These are phyloP conservation scores for Akabosia matsudoensis DNA, from an alignment of 1,140 invertebrate genomes.

Conservation along the genomic window DNA sequence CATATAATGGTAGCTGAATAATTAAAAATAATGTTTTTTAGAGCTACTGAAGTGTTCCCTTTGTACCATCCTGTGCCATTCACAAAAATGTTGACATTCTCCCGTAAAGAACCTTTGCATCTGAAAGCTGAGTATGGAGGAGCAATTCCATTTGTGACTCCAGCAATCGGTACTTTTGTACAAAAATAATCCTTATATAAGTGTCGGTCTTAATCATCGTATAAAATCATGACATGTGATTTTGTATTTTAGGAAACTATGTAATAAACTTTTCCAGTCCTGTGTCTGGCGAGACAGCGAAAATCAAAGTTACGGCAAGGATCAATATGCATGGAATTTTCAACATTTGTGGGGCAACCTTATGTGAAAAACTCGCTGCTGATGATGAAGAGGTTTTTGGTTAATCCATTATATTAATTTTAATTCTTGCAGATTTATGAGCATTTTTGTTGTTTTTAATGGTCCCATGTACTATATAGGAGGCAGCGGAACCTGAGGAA, in stretches of 20 bases:
- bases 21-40: no score
- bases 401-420: no score
- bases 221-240: background rate
- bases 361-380: slow-evolving; percentile 76
- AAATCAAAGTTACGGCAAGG: slow-evolving; percentile 92
- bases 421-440: no score
- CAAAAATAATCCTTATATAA: background rate
- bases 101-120: slow-evolving; percentile 78
- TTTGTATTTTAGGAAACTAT: background rate
- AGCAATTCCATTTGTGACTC: slow-evolving; percentile 68
- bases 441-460: no score
- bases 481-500: no score
- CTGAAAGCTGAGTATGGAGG: slow-evolving; percentile 77
- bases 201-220: background rate
- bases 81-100: slow-evolving; percentile 90
- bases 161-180: slow-evolving; percentile 68
- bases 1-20: no score
- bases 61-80: slow-evolving; percentile 85
- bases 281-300: slow-evolving; percentile 82
- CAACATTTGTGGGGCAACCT: slow-evolving; percentile 73
- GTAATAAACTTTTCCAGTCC: background rate
- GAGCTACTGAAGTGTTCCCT: slow-evolving; percentile 76
- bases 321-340: slow-evolving; percentile 91
- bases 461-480: no score
- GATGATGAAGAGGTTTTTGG: slow-evolving; percentile 55